Percentiles rank a stretch among this genome's conserved stretches.
Conservation (phyloP, 1,140 invertebrate genomes). For the Dreissena polymorpha region DNA sequence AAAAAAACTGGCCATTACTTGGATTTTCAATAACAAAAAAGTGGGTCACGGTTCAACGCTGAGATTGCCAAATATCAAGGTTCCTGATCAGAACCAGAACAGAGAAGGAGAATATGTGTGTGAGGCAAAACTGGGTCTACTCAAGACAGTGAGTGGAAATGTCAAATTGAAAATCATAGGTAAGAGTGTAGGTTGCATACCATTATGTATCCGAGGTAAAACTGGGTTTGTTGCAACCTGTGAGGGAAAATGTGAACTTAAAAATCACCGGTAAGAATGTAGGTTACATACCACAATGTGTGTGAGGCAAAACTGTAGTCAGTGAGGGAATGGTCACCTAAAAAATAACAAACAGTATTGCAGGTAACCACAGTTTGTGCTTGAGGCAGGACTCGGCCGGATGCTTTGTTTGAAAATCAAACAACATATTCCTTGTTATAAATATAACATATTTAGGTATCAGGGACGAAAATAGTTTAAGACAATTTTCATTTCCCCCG, state of each 20-base stretch:
- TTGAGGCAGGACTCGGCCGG: not conserved
- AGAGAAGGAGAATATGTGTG: slow-evolving; percentile 25
- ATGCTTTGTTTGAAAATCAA: too few relatives aligned
- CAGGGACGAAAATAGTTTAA: too few relatives aligned
- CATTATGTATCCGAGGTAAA: not conserved
- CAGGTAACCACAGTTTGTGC: not conserved
- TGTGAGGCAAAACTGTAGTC: not conserved
- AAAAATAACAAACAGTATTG: not conserved
- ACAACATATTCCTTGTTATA: too few relatives aligned
- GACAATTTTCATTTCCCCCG: too few relatives aligned
- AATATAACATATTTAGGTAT: too few relatives aligned
- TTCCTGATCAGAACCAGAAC: not conserved
- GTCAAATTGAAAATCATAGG: slow-evolving; percentile 26
- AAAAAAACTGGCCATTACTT: not conserved
- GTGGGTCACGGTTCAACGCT: not conserved
- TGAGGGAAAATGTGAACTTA: not conserved
- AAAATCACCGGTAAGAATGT: not conserved
- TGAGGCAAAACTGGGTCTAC: slow-evolving; percentile 1
- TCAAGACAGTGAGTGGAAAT: not conserved
- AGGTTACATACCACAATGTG: not conserved
- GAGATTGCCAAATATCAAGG: not conserved
- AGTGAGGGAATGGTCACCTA: not conserved
- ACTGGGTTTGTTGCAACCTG: not conserved
- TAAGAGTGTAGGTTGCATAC: not conserved
- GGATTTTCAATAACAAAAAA: not conserved